Base-by-base conservation (phyloP, 1,140 invertebrate genomes). In the Solenopsis invicta region DNA sequence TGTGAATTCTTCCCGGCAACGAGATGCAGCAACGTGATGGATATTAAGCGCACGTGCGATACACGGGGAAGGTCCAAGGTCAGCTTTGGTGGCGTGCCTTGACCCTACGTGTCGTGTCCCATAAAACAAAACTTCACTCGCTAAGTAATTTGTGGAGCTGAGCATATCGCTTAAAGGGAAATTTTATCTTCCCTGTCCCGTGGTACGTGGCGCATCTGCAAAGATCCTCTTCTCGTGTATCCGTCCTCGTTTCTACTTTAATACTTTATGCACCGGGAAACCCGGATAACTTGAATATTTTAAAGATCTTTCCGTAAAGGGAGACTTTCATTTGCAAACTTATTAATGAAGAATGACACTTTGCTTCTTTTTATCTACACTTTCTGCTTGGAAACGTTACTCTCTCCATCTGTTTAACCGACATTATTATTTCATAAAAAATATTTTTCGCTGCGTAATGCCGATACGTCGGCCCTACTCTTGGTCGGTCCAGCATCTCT, bases 401-500 rank as follows among this genome's bases (percentile, higher is more conserved):
- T n/a, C 16, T 74, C 9, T 41, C 6, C 12, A 24, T 82, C 56
- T n/a, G 5, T 50, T 8, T 12, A 24, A 67, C 1, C 34, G 21
- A 45, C 6, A 18, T 50, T 21, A 41, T 59, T 71, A 34, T 12
- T 37, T 12, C n/a, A 12, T 21, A n/a, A 41, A n/a, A 41, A 77
- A 78, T 56, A 74, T 74, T 41, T 16, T 37, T 24, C 21, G 56
- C 21, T 45, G 6, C 29, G 45, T 86, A 82, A 82, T 78, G 18
- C n/a, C 77, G 34, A 84, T 59, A 29, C n/a, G 37, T 72, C 45
- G 24, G 29, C 54, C 45, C 54, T 82, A 71, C n/a, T 48, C 45
- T 48, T 48, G 45, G n/a, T 45, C 24, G 21, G 52, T 48, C 77
- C 50, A 45, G 74, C 56, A 86, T 82, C 85, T 86, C 85, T 86